Evolutionary conservation across 2,797 vertebrate genomes (phyloP).

Genomic region (Coregonus suidteri): DNA sequence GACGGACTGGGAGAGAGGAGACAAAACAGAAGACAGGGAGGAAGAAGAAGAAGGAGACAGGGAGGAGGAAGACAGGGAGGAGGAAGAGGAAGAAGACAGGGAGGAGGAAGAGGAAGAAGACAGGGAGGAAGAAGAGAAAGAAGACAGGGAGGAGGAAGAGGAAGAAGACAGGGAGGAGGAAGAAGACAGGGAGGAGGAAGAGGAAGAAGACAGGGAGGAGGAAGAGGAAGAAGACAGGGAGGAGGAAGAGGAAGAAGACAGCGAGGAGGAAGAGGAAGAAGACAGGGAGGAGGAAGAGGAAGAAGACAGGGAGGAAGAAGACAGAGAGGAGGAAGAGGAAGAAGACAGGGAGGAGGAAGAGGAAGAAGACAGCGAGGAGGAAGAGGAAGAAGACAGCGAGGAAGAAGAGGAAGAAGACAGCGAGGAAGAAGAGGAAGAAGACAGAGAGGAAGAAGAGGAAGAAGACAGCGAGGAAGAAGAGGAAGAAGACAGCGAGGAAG

Average conservation of each 20-base stretch:
- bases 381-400: slow-evolving; percentile 69
- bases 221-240: too few species aligned
- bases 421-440: background rate
- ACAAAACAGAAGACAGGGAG: background rate
- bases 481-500: background rate
- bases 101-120: too few species aligned
- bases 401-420: background rate
- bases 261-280: too few species aligned
- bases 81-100: too few species aligned
- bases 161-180: too few species aligned
- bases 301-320: background rate
- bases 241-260: too few species aligned
- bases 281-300: background rate
- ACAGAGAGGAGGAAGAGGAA: slow-evolving; percentile 69
- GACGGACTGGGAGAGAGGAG: slow-evolving; percentile 73
- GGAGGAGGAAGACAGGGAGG: too few species aligned
- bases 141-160: background rate
- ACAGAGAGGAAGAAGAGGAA: background rate
- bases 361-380: background rate
- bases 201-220: too few species aligned
- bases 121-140: too few species aligned
- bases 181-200: too few species aligned
- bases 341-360: background rate
- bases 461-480: slow-evolving; percentile 68
- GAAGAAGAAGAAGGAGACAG: background rate